Evolutionary conservation across 2,888 invertebrate genomes (phyloP), one percentile per base, ranked within the genome.

Genomic region (Oegoconia quadripuncta): DNA sequence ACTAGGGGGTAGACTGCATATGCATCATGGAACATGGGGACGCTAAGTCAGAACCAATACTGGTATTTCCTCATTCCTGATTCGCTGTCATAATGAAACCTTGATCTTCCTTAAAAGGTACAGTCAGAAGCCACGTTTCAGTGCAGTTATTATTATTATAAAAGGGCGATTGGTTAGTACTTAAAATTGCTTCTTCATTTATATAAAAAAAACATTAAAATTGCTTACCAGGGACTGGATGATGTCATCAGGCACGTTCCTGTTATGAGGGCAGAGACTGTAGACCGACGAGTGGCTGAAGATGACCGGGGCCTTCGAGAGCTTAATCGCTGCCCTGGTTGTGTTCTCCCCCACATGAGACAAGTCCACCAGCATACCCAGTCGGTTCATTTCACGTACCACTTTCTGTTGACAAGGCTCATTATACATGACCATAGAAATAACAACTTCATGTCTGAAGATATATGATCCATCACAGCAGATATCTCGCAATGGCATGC

Each of bases 341-440:
- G 93, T 92, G 50, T 90, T 88, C 39, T 91, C 90, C 0, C 93
- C 91, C 8, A 93, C 93, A 72, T 94, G 93, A 0, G 92, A 91
- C 51, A 93, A 71, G 61, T 94, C 94, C 34, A 94, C 91, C 58
- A 94, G 74, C 93, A 94, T 94, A 0, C 94, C 94, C 12, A 94
- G 83, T 0, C 93, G 90, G 75, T 94, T 94, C 94, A 94, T 94
- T 76, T 94, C 93, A 42, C 88, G 89, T 2, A 93, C 90, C 42
- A 93, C 90, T 78, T 89, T 91, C 91, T 91, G 84, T 50, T 38
- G 55, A 64, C 67, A 70, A 72, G 46, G 33, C 2, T 27, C 4
- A 11, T 26, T 7, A 6, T n/a, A 9, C n/a, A n/a, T 25, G 4
- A 11, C 11, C 9, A 25, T 8, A 18, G 7, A 18, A 18, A 18